phyloP scores from a whole-genome alignment of 2,888 invertebrate genomes.

The Pecten maximus region DNA sequence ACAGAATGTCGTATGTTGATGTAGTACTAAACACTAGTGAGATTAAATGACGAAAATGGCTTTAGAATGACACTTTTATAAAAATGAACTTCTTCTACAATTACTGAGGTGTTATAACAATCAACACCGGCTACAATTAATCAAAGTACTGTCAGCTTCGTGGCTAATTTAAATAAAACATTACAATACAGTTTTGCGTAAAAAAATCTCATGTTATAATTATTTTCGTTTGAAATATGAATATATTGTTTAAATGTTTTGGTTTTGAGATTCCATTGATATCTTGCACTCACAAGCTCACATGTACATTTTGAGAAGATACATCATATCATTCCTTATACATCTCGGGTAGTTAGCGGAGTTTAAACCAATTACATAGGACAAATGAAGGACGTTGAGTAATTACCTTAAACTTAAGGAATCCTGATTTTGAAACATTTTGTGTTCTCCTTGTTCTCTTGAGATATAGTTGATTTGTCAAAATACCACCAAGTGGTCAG shows the following conservation, averaged over 20 bases:
- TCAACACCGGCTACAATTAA: not conserved
- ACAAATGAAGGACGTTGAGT: not conserved
- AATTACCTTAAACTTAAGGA: not conserved
- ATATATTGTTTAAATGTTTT: not conserved
- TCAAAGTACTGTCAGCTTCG: not conserved
- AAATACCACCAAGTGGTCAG: too few relatives aligned
- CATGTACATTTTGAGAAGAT: not conserved
- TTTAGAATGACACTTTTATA: slow-evolving; percentile 33
- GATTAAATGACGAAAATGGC: slow-evolving; percentile 22
- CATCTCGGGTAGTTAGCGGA: not conserved
- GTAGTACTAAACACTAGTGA: not conserved
- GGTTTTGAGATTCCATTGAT: not conserved
- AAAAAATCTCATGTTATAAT: not conserved
- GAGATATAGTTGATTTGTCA: too few relatives aligned
- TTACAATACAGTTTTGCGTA: not conserved
- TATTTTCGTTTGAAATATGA: not conserved
- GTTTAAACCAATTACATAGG: not conserved
- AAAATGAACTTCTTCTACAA: slow-evolving; percentile 26
- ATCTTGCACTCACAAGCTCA: too few relatives aligned
- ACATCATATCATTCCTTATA: not conserved
- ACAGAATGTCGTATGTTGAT: not conserved
- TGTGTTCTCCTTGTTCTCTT: too few relatives aligned
- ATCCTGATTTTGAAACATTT: not conserved
- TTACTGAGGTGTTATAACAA: slow-evolving; percentile 17
- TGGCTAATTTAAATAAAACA: not conserved